These are phyloP conservation scores for Lasioglossum villosulum DNA, from an alignment of 2,888 invertebrate species.

Conservation along the genomic window DNA sequence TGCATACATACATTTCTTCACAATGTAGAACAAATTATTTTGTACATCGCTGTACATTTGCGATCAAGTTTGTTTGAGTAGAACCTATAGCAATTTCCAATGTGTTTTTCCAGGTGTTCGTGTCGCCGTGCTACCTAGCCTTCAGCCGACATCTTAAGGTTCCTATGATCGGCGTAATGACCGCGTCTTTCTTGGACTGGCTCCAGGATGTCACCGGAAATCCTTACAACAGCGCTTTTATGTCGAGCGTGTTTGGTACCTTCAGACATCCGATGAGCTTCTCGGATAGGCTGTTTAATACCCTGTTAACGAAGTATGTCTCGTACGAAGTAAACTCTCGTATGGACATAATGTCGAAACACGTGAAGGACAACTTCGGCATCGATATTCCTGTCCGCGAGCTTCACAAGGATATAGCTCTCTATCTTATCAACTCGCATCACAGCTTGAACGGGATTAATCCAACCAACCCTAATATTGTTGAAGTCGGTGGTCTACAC, in stretches of 20 bases:
- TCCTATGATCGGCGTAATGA: constrained; percentile 71
- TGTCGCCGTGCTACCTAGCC: constrained; percentile 74
- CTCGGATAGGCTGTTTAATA: constrained; percentile 74
- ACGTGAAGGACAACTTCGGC: constrained; percentile 72
- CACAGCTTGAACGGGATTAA: constrained; percentile 85
- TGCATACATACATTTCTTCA: no score
- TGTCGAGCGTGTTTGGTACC: constrained; percentile 65
- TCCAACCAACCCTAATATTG: constrained; percentile 84
- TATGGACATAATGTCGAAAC: constrained; percentile 50
- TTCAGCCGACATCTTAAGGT: constrained; percentile 75
- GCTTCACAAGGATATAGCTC: constrained; percentile 75
- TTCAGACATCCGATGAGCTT: constrained; percentile 71
- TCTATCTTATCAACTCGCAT: constrained; percentile 86
- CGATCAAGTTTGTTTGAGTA: no score
- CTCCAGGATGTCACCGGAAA: constrained; percentile 72
- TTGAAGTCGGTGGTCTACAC: constrained; percentile 87
- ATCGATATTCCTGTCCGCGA: constrained; percentile 63
- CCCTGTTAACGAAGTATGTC: constrained; percentile 28
- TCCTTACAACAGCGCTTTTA: constrained; percentile 70
- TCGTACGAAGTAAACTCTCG: constrained; percentile 58
- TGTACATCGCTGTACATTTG: no score
- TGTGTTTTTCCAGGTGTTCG: constrained; percentile 69
- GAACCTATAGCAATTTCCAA: neutral
- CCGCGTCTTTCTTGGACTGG: constrained; percentile 75
- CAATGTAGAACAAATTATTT: no score